Evolutionary conservation across 2,113 vertebrate genomes (phyloP).

Genomic region (Capreolus pygargus): DNA sequence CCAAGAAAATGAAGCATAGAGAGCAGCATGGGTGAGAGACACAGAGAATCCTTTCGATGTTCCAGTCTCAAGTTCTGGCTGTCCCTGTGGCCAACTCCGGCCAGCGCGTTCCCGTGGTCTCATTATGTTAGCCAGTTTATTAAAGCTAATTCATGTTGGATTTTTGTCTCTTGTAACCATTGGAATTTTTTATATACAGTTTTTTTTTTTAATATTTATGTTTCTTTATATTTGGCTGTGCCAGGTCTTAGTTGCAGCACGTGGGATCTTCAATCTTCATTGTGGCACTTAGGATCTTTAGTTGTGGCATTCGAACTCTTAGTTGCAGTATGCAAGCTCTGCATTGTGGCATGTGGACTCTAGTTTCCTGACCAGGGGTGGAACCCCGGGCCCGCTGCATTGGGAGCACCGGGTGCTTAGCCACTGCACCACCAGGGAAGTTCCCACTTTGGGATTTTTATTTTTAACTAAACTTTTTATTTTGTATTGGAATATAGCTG

Average conservation of each 20-base stretch:
- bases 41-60: not conserved
- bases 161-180: not conserved
- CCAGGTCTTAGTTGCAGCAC: not conserved
- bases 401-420: not conserved
- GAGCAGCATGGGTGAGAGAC: not conserved
- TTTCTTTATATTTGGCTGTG: not conserved
- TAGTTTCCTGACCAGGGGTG: not conserved
- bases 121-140: not conserved
- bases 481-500: not conserved
- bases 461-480: not conserved
- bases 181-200: not conserved
- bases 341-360: not conserved
- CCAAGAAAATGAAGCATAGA: not conserved
- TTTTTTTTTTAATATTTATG: not conserved
- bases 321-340: not conserved
- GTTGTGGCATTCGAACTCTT: not conserved
- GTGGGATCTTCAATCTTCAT: not conserved
- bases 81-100: not conserved
- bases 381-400: fast-evolving
- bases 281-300: not conserved
- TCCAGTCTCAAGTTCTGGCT: not conserved
- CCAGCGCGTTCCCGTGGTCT: not conserved
- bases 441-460: not conserved
- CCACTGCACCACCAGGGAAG: not conserved
- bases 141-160: not conserved